Evolutionary conservation across 2,888 invertebrate genomes (phyloP).

Genomic region (Yponomeuta sedellus): DNA sequence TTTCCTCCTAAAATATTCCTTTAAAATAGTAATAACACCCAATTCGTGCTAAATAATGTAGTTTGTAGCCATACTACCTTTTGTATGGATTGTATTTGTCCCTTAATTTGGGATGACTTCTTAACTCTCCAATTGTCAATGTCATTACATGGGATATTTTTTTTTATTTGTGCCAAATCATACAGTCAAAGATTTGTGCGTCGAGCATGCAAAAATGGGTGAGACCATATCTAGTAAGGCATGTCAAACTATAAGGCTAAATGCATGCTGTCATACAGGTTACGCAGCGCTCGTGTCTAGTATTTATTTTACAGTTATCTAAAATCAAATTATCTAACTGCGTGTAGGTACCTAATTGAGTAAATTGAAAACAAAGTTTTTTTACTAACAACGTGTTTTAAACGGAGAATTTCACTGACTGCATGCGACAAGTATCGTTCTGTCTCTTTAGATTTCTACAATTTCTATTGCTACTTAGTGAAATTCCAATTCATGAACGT

Average conservation of each 20-base stretch:
- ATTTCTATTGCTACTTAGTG: no score
- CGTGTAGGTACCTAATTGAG: no score
- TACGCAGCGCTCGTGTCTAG: background rate
- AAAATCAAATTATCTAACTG: no score
- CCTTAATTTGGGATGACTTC: background rate
- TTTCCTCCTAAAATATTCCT: conserved; percentile 24
- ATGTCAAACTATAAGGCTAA: background rate
- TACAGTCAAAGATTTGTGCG: background rate
- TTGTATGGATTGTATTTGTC: background rate
- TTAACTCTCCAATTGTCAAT: background rate
- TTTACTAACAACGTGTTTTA: no score
- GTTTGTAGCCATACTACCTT: background rate
- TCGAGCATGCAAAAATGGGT: background rate
- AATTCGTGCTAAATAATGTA: background rate
- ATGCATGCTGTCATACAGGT: background rate
- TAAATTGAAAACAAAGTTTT: no score
- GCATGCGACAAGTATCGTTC: no score
- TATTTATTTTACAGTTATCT: no score
- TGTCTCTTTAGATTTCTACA: no score
- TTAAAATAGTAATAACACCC: conserved; percentile 6
- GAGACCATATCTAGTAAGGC: background rate
- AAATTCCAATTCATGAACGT: no score
- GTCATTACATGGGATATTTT: background rate
- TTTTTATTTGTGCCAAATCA: background rate
- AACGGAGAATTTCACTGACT: no score